Evolutionary conservation across 2,797 vertebrate species (phyloP), one percentile per base, ranked within the genome.

Genomic region (Sebastes dallii): DNA sequence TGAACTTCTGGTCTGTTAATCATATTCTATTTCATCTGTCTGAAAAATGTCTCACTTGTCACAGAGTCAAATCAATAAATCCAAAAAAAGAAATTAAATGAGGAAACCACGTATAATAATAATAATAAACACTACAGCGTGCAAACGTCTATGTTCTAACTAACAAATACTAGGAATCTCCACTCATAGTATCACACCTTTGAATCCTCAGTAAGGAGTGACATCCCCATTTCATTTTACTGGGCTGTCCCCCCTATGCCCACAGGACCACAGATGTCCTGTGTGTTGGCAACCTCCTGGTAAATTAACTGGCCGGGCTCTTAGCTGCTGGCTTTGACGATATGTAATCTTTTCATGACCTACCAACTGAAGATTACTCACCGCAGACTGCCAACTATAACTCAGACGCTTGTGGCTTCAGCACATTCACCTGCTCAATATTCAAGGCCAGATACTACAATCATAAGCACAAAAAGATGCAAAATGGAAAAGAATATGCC

Each of bases 331-430:
- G 77, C 75, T 81, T 81, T 39, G 16, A 52, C 13, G 12, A 83
- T 75, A 85, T 75, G 32, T 66, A 78, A 87, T 88, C 66, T 86
- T 82, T 83, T 74, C 68, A 68, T 77, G 77, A 87, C 78, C 80
- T 82, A 87, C 73, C 76, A 78, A 77, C 39, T 73, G 62, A 78
- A 66, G 56, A 84, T 81, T 76, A 86, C 55, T 77, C 68, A 82
- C 76, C 2, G 24, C 75, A 72, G 64, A 72, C 75, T 74, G 74
- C 77, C 66, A 78, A 64, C 79, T 64, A 59, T 56, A 78, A 83
- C 72, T 56, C 46, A 32, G 27, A 73, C 32, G 66, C 71, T 69
- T 36, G 36, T 68, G 72, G 74, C 78, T 82, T 52, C 24, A 58
- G 71, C 72, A 73, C 16, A 55, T 68, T 77, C 73, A 85, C 61